Conservation (phyloP, 2,797 vertebrate genomes). For the Cirrhinus molitorella region DNA sequence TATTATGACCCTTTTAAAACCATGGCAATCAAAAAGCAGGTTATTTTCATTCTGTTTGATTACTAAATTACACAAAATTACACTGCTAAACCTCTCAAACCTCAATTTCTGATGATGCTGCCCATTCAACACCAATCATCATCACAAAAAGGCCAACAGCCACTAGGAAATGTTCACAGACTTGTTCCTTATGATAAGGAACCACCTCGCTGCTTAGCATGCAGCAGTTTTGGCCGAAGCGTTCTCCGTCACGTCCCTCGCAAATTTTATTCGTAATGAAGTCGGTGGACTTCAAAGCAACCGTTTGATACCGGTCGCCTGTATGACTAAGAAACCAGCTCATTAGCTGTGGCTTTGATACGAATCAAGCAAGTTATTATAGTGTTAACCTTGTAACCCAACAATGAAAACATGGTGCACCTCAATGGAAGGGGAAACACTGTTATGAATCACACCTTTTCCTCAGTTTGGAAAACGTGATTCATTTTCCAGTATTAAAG, state of each 20-base stretch:
- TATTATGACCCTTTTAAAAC: background rate
- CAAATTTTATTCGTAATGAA: background rate
- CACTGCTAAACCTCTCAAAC: background rate
- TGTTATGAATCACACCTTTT: background rate
- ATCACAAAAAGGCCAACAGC: background rate
- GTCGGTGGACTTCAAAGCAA: constrained; percentile 14
- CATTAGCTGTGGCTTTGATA: constrained; percentile 31
- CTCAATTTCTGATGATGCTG: background rate
- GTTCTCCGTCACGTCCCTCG: background rate
- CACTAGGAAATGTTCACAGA: background rate
- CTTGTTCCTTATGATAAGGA: background rate
- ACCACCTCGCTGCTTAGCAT: background rate
- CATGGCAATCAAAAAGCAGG: background rate
- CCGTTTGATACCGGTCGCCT: background rate
- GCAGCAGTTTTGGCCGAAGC: background rate
- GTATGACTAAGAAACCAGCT: constrained; percentile 9
- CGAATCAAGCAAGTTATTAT: constrained; percentile 27
- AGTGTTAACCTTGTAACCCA: constrained; percentile 24
- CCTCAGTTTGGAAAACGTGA: background rate
- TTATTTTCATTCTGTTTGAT: background rate
- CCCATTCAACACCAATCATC: background rate
- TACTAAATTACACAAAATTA: background rate
- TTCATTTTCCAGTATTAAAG: constrained; percentile 7
- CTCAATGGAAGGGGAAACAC: background rate
- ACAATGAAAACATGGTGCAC: constrained; percentile 4